Evolutionary conservation across 2,113 vertebrate species (phyloP).

Genomic region (Prunella himalayana): DNA sequence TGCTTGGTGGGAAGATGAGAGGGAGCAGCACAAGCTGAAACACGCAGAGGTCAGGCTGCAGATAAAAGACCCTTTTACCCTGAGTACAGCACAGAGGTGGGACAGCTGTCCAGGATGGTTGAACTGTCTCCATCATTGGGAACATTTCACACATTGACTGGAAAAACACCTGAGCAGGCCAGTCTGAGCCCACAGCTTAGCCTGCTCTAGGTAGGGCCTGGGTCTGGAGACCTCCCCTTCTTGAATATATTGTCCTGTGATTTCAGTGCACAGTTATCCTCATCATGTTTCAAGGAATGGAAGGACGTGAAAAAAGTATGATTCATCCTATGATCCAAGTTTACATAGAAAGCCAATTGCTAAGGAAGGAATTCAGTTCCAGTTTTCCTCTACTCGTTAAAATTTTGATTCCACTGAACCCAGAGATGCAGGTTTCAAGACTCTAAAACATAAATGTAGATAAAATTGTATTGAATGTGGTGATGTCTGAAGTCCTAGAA

Average conservation of each 20-base stretch:
- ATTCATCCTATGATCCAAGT: background rate
- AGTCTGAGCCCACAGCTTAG: background rate
- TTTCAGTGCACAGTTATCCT: background rate
- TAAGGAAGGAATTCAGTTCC: background rate
- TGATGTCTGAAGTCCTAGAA: background rate
- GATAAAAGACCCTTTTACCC: background rate
- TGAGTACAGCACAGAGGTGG: accelerated
- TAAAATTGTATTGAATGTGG: background rate
- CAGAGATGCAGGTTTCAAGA: background rate
- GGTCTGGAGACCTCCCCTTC: background rate
- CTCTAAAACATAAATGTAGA: background rate
- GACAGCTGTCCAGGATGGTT: accelerated
- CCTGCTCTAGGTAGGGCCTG: background rate
- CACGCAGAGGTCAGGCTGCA: accelerated
- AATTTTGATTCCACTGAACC: background rate
- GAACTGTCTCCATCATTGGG: background rate
- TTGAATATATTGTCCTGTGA: background rate
- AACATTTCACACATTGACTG: accelerated
- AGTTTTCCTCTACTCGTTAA: background rate
- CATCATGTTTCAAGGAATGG: background rate
- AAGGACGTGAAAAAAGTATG: background rate
- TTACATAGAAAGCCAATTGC: background rate
- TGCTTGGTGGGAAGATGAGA: accelerated
- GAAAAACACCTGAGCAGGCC: background rate
- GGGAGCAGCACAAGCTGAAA: background rate